These are phyloP conservation scores for Spisula solida DNA, from an alignment of 2,888 invertebrate species.

Conservation along the genomic window DNA sequence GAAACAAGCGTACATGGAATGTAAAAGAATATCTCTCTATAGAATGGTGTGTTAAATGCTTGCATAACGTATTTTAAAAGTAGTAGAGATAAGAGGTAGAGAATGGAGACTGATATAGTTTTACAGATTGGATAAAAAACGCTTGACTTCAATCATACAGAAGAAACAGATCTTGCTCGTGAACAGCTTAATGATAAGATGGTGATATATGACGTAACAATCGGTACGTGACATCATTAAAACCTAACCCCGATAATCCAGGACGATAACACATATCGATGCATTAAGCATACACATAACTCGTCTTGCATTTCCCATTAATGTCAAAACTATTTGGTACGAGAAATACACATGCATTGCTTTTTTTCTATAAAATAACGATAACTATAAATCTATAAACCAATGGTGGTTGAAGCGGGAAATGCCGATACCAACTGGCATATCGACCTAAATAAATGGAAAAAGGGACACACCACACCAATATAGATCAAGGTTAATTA, in stretches of 20 bases:
- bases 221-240: neutral
- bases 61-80: neutral
- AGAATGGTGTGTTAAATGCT: too few species aligned
- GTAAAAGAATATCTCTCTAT: too few species aligned
- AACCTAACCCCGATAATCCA: neutral
- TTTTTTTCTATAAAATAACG: too few species aligned
- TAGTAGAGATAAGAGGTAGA: neutral
- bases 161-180: neutral
- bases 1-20: too few species aligned
- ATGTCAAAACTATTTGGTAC: neutral
- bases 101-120: neutral
- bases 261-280: neutral
- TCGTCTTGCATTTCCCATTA: neutral
- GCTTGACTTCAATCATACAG: neutral
- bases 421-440: too few species aligned
- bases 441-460: too few species aligned
- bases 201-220: neutral
- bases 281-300: neutral
- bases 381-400: too few species aligned
- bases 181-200: neutral
- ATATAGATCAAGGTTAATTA: too few species aligned
- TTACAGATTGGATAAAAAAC: neutral
- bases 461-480: too few species aligned
- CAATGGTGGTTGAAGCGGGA: too few species aligned
- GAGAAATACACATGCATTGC: neutral